Conservation (phyloP, 1,140 invertebrate genomes). For the Solenopsis invicta region DNA sequence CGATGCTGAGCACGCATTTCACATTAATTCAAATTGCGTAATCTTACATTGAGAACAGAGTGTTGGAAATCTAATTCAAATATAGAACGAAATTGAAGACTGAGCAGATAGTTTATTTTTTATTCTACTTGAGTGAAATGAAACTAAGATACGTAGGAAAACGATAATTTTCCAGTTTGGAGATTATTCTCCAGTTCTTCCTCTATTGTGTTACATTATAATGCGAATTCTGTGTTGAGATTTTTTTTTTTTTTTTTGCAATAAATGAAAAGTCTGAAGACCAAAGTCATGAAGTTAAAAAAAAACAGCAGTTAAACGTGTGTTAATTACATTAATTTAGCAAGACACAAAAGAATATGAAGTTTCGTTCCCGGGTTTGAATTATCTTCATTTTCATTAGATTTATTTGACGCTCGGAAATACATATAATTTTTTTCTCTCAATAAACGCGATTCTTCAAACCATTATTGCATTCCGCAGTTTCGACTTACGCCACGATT, state of each 20-base stretch:
- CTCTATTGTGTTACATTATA: not conserved
- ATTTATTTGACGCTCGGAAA: too few relatives aligned
- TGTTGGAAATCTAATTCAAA: not conserved
- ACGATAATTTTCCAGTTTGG: not conserved
- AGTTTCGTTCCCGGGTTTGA: too few relatives aligned
- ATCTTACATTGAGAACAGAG: not conserved
- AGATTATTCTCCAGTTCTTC: not conserved
- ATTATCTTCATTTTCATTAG: too few relatives aligned
- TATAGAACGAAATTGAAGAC: not conserved
- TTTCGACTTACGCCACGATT: not conserved
- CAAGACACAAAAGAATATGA: too few relatives aligned
- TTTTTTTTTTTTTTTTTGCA: too few relatives aligned
- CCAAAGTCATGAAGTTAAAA: too few relatives aligned
- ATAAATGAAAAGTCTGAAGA: too few relatives aligned
- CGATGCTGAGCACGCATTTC: constrained; percentile 27
- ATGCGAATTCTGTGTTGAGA: not conserved
- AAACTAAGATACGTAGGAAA: not conserved
- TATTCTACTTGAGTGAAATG: not conserved
- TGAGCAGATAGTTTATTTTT: not conserved
- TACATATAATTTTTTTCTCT: not conserved
- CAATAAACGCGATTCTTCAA: not conserved
- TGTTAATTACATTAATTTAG: too few relatives aligned
- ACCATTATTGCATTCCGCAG: constrained; percentile 10
- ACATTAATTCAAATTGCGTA: not conserved
- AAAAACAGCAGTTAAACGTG: too few relatives aligned